A percentile compares a stretch with the other conserved stretches of the same genome.
phyloP scores from a whole-genome alignment of 1,140 invertebrate genomes.

The Solenopsis invicta region DNA sequence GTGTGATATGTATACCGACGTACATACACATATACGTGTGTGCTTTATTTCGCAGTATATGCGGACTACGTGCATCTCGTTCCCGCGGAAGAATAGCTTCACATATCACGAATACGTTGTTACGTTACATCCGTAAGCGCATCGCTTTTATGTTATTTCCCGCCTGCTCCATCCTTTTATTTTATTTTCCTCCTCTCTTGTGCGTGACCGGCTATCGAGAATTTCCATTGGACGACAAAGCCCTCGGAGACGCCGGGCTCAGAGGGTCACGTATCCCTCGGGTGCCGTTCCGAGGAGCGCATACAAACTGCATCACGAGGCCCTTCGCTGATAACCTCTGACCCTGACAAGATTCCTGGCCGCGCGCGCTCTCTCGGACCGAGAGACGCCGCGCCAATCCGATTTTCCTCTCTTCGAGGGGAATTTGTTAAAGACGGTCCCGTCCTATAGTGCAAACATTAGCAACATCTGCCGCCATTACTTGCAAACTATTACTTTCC shows the following conservation, averaged over 20 bases:
- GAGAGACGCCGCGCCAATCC: slow-evolving; percentile 26
- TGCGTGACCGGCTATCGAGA: slow-evolving; percentile 52
- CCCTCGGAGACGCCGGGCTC: slow-evolving; percentile 18
- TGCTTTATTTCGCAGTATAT: neutral
- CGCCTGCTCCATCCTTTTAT: slow-evolving; percentile 17
- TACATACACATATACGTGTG: neutral
- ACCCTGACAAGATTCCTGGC: slow-evolving; percentile 62
- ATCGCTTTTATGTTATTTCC: slow-evolving; percentile 8
- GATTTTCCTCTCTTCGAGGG: slow-evolving; percentile 30
- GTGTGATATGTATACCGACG: neutral
- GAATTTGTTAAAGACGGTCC: slow-evolving; percentile 32
- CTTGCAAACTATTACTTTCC: neutral
- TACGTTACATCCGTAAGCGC: neutral
- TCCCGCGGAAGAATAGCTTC: slow-evolving; percentile 2
- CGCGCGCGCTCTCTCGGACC: slow-evolving; percentile 2
- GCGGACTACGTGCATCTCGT: neutral
- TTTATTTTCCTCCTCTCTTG: slow-evolving; percentile 18
- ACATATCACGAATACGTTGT: slow-evolving; percentile 30
- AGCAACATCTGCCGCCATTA: slow-evolving; percentile 1
- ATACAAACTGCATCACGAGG: slow-evolving; percentile 64
- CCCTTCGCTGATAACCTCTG: slow-evolving; percentile 65
- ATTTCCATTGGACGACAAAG: slow-evolving; percentile 57
- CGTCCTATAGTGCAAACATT: neutral
- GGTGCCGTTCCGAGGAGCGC: slow-evolving; percentile 56
- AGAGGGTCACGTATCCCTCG: slow-evolving; percentile 61